A percentile compares a stretch with the other conserved stretches of the same genome.
These are phyloP conservation scores for Thalassophryne amazonica DNA, from an alignment of 2,797 vertebrate genomes.

Conservation along the genomic window DNA sequence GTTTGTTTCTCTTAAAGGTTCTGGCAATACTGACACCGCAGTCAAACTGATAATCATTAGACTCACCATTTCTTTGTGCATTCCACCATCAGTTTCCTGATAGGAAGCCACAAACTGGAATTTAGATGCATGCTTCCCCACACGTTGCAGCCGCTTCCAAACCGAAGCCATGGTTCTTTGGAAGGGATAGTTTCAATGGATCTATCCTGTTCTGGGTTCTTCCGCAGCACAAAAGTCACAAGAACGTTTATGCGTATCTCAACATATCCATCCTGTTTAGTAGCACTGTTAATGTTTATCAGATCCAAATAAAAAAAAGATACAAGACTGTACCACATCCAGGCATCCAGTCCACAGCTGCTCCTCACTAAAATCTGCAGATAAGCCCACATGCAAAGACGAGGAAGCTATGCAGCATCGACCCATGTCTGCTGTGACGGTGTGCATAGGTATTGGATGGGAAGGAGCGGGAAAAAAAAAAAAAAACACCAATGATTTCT, in stretches of 20 bases:
- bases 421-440: slow-evolving; percentile 33
- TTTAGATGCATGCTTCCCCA: slow-evolving; percentile 98
- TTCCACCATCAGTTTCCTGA: slow-evolving; percentile 97
- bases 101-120: slow-evolving; percentile 99
- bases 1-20: too few relatives aligned
- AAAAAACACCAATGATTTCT: slow-evolving; percentile 45
- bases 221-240: slow-evolving; percentile 38
- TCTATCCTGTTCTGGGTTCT: slow-evolving; percentile 55
- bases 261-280: slow-evolving; percentile 35
- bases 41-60: slow-evolving; percentile 5
- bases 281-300: slow-evolving; percentile 63
- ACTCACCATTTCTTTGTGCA: slow-evolving; percentile 99
- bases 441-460: slow-evolving; percentile 73
- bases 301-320: too few relatives aligned
- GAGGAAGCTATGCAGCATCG: slow-evolving; percentile 55
- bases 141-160: slow-evolving; percentile 98
- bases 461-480: too few relatives aligned
- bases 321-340: slow-evolving; percentile 11
- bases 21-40: too few relatives aligned
- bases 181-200: slow-evolving; percentile 30
- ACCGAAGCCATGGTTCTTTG: slow-evolving; percentile 91
- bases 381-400: slow-evolving; percentile 43
- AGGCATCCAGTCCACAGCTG: slow-evolving; percentile 23
- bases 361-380: slow-evolving; percentile 52
- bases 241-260: slow-evolving; percentile 56